Percentiles rank a stretch among this genome's conserved stretches.
phyloP scores from a whole-genome alignment of 2,888 invertebrate genomes.

The Neoaliturus tenellus region DNA sequence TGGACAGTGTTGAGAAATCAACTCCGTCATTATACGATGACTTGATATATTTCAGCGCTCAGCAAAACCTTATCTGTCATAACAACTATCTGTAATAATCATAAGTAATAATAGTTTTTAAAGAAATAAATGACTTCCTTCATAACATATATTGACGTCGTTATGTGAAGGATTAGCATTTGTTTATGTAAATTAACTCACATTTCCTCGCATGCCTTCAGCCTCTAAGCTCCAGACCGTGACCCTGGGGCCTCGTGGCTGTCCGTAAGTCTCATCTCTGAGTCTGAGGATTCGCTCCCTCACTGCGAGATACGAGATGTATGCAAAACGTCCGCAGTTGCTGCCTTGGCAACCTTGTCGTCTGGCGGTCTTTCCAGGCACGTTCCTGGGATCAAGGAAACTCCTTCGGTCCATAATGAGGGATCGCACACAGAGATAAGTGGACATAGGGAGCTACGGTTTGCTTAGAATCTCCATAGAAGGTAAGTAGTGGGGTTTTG shows the following conservation, averaged over 20 bases:
- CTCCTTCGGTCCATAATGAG: background rate
- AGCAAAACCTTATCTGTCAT: too few species aligned
- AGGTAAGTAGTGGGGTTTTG: too few species aligned
- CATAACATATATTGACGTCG: background rate
- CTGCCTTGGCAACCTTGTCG: background rate
- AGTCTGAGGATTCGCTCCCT: background rate
- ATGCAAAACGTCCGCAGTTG: background rate
- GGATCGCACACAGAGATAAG: background rate
- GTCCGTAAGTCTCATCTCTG: background rate
- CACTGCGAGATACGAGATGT: background rate
- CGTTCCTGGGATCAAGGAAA: background rate
- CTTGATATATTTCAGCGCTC: too few species aligned
- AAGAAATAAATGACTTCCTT: too few species aligned
- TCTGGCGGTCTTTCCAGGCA: constrained; percentile 2
- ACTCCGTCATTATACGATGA: too few species aligned
- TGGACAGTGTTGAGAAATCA: too few species aligned
- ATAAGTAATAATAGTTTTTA: background rate
- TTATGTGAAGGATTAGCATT: background rate
- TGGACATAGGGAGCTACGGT: background rate
- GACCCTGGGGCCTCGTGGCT: too few species aligned
- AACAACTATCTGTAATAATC: background rate
- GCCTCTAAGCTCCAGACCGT: background rate
- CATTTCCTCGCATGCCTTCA: background rate
- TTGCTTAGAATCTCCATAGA: too few species aligned
- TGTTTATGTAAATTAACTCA: background rate